Base-by-base conservation (phyloP, 2,797 vertebrate genomes). In the Pangasius larnaudii region DNA sequence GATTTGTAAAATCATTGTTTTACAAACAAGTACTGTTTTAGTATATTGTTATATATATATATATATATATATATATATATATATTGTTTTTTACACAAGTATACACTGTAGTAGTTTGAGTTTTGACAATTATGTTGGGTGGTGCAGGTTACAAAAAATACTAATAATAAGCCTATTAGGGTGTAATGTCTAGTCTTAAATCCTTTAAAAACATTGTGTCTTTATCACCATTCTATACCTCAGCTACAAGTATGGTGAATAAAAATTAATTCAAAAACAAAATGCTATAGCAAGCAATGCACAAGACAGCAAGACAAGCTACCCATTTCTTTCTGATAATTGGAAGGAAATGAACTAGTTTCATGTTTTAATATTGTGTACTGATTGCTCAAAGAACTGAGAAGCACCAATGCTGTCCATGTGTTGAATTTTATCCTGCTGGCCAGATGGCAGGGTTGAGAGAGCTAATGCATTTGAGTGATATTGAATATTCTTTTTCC, bases 401-500 rank as follows among this genome's bases (percentile, higher is more conserved):
- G 27, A 81, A 61, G 78, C 13, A 61, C 13, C 36, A 4, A 51
- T 67, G 24, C 79, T 63, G 24, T 42, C n/a, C 46, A 46, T 7
- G 3, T 49, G 39, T 49, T 42, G 61, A 67, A 67, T 49, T 65
- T 33, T 49, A 51, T 67, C 61, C 58, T 42, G 39, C 39, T 42
- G 13, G 11, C 36, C n/a, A 84, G 42, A 67, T 51, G 27, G 42
- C 42, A 33, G n/a, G 10, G 39, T 65, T 65, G 7, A 46, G 27
- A 59, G 59, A 7, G 59, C 80, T 65, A 83, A 83, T 49, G 80
- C 80, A 83, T 83, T 65, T 49, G 39, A 65, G 36, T 83, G 59
- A 65, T 65, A 65, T 30, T 83, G 30, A 58, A 72, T 36, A 72
- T 72, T 74, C 30, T 71, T 56, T 36, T 86, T 79, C 30, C 85